phyloP scores from a whole-genome alignment of 2,113 vertebrate genomes.

The Carassius auratus region DNA sequence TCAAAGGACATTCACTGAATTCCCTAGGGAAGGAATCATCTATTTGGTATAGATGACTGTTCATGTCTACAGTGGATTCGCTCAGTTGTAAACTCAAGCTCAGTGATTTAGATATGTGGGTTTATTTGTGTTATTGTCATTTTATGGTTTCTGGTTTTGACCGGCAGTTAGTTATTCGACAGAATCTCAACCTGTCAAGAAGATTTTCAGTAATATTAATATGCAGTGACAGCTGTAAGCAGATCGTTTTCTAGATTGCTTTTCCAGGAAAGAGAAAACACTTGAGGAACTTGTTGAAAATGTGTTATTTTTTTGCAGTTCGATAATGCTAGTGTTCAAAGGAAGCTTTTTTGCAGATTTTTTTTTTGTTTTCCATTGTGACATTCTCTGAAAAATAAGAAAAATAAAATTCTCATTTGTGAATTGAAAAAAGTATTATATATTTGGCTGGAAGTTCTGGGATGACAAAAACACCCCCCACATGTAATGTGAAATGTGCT shows the following conservation, averaged over 20 bases:
- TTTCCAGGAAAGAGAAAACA: neutral
- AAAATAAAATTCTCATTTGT: neutral
- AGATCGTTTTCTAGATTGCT: neutral
- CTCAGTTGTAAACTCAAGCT: neutral
- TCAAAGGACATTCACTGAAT: slow-evolving; percentile 12
- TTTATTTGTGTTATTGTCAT: slow-evolving; percentile 9
- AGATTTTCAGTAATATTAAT: neutral
- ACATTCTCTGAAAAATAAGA: neutral
- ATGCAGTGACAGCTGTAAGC: neutral
- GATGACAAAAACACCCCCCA: neutral
- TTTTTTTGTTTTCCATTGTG: neutral
- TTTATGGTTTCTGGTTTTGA: neutral
- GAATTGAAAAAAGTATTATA: neutral
- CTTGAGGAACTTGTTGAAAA: neutral
- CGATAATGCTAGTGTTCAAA: neutral
- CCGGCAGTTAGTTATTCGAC: neutral
- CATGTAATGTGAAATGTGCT: neutral
- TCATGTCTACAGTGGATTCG: neutral
- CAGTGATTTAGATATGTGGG: slow-evolving; percentile 1
- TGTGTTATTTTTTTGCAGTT: neutral
- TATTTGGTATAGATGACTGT: neutral
- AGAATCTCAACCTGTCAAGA: neutral
- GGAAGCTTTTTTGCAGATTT: neutral
- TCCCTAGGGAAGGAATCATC: neutral
- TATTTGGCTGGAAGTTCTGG: neutral